Conservation (phyloP, 2,797 vertebrate species). For the Acanthopagrus latus region DNA sequence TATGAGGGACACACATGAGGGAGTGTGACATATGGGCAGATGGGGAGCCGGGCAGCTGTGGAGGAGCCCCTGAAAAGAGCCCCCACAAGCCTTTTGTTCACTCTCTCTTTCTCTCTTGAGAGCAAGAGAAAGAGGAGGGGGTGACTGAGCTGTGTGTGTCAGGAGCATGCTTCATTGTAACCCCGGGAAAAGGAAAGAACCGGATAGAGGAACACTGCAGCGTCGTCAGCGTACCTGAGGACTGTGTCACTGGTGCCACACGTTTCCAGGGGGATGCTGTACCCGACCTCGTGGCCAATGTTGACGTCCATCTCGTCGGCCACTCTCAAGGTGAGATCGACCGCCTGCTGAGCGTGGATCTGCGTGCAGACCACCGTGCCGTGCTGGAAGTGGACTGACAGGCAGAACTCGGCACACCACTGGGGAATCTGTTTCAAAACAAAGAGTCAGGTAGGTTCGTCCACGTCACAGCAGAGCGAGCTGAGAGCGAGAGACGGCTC, state of each 20-base stretch:
- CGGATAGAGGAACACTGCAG: conserved; percentile 3
- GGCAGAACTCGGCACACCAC: conserved; percentile 92
- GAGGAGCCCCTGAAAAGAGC: conserved; percentile 71
- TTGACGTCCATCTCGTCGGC: conserved; percentile 94
- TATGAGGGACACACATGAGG: conserved; percentile 60
- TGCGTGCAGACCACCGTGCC: conserved; percentile 89
- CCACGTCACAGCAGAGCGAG: not conserved
- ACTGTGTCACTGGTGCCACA: conserved; percentile 89
- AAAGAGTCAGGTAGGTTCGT: conserved; percentile 7
- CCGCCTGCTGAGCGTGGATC: conserved; percentile 83
- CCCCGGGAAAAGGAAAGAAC: conserved; percentile 27
- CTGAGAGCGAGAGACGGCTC: not conserved
- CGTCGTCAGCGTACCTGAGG: conserved; percentile 84
- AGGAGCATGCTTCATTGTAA: conserved; percentile 39
- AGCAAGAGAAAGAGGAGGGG: conserved; percentile 41
- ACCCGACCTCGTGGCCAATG: conserved; percentile 92
- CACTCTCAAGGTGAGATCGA: conserved; percentile 87
- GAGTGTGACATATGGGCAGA: conserved; percentile 81
- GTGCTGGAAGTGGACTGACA: conserved; percentile 84
- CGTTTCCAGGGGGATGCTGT: conserved; percentile 87
- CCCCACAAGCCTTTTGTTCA: conserved; percentile 79
- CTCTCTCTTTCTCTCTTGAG: conserved; percentile 51
- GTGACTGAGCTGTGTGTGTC: conserved; percentile 59
- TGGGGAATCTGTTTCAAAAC: conserved; percentile 87
- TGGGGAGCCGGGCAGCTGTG: conserved; percentile 78